phyloP scores from a whole-genome alignment of 2,888 invertebrate species.

The Rhagonycha fulva region DNA sequence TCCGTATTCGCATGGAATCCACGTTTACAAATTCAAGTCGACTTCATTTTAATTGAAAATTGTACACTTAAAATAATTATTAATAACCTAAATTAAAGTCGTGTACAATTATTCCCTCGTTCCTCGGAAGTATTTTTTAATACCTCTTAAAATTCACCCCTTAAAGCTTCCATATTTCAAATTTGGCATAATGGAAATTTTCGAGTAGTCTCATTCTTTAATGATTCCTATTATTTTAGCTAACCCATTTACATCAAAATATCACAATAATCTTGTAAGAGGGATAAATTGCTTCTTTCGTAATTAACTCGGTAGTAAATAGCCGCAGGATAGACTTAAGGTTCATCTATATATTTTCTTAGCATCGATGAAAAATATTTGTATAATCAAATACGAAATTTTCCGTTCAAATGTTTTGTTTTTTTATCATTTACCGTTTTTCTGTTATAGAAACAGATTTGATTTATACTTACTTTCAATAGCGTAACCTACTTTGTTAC shows the following conservation, averaged over 20 bases:
- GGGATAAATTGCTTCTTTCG: neutral
- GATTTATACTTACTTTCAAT: too few species aligned
- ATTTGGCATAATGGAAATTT: neutral
- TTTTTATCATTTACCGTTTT: too few species aligned
- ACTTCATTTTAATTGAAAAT: conserved; percentile 36
- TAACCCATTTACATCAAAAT: neutral
- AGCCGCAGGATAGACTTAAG: neutral
- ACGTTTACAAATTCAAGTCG: conserved; percentile 37
- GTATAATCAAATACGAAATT: too few species aligned
- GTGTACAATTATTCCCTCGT: conserved; percentile 30
- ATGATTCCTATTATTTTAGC: neutral
- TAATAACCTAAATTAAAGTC: conserved; percentile 33
- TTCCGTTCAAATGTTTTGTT: too few species aligned
- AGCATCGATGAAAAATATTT: neutral
- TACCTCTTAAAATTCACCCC: neutral
- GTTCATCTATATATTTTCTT: neutral
- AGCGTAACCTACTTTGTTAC: too few species aligned
- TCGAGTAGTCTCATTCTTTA: neutral
- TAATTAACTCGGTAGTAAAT: neutral
- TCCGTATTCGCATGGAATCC: conserved; percentile 39
- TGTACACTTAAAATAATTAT: conserved; percentile 30
- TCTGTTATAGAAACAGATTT: too few species aligned
- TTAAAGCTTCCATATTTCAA: neutral
- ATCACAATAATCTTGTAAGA: neutral
- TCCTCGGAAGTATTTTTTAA: neutral